Conservation (phyloP, 2,888 invertebrate species). For the Cerceris rybyensis region DNA sequence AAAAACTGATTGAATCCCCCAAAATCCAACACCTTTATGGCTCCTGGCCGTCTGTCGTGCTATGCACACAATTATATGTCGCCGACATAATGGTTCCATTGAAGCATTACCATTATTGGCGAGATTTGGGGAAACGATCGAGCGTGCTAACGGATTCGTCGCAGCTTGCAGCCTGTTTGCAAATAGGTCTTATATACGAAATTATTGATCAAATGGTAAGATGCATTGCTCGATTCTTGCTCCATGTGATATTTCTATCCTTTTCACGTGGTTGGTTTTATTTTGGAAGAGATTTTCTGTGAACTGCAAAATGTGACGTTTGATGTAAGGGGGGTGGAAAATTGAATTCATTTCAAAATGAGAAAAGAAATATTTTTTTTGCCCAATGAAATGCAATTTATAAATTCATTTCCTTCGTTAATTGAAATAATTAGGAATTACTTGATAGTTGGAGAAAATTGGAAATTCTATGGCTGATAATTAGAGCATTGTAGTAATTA, state of each 20-base stretch:
- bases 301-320: too few relatives aligned
- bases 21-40: constrained; percentile 77
- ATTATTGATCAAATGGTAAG: constrained; percentile 72
- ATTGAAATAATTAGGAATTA: too few relatives aligned
- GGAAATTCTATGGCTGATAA: too few relatives aligned
- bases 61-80: constrained; percentile 77
- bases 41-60: constrained; percentile 71
- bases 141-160: constrained; percentile 79
- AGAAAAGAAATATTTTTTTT: too few relatives aligned
- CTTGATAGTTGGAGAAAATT: too few relatives aligned
- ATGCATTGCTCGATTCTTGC: neutral
- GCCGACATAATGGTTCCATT: constrained; percentile 76
- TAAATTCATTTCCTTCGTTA: too few relatives aligned
- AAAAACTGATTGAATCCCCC: constrained; percentile 72
- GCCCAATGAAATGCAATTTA: too few relatives aligned
- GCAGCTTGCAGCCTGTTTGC: constrained; percentile 81
- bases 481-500: too few relatives aligned
- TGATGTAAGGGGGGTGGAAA: too few relatives aligned
- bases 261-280: neutral
- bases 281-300: too few relatives aligned
- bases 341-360: too few relatives aligned
- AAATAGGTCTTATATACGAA: constrained; percentile 78
- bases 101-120: constrained; percentile 79
- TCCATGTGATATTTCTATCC: neutral
- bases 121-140: constrained; percentile 80